Conservation (phyloP, 2,113 vertebrate genomes). For the Anoura caudifer region DNA sequence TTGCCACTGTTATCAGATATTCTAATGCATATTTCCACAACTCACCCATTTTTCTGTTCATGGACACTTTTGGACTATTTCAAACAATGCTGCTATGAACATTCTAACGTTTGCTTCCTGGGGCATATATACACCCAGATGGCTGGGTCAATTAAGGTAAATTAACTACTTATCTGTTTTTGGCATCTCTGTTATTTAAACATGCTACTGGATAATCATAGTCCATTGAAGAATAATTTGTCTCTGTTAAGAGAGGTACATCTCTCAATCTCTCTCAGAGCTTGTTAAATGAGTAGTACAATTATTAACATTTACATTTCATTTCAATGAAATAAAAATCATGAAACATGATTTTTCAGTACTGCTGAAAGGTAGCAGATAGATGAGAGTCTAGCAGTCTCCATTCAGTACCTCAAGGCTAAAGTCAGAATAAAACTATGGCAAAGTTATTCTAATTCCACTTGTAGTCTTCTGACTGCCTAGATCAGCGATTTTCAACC, state of each 20-base stretch:
- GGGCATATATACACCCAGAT: background rate
- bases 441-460: background rate
- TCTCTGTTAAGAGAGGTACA: background rate
- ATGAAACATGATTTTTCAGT: background rate
- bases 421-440: background rate
- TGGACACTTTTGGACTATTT: background rate
- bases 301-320: background rate
- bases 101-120: background rate
- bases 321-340: background rate
- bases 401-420: background rate
- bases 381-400: background rate
- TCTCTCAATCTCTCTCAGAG: background rate
- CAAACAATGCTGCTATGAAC: background rate
- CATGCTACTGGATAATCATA: background rate
- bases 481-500: background rate
- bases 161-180: background rate
- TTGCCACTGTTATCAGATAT: slow-evolving; percentile 5
- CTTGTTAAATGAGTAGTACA: background rate
- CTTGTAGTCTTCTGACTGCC: background rate
- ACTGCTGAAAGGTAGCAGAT: background rate
- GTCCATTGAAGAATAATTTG: background rate
- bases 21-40: background rate
- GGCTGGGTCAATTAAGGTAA: background rate
- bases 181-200: background rate
- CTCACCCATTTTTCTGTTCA: background rate